Evolutionary conservation across 2,113 vertebrate genomes (phyloP), one percentile per base, ranked within the genome.

Genomic region (Diadophis punctatus): DNA sequence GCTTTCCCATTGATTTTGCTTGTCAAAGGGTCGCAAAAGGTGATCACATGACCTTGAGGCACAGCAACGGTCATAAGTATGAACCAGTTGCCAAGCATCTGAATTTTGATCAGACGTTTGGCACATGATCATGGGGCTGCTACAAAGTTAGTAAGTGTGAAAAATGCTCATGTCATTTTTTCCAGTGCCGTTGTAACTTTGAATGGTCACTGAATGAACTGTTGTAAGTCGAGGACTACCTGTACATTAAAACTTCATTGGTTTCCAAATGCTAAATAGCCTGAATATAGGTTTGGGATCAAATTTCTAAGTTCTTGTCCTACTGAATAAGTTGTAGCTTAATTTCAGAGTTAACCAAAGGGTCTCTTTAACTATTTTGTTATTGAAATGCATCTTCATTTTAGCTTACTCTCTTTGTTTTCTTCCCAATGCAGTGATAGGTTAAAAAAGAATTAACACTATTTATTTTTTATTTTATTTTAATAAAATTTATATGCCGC

Each of bases 371-470:
- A 53, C 53, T 87, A 51, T 74, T 3, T 91, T 63, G 8, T 91
- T 93, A 11, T 0, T 55, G 20, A 94, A 88, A 58, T 2, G 3
- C 0, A 1, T 5, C 0, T 10, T 89, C 0, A 0, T 90, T 91
- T 16, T 88, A n/a, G 63, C 1, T 60, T 88, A 74, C 43, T 9
- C 12, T 55, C 43, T 84, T 87, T 51, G 55, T 30, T 92, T 92
- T 93, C 52, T 68, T 74, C 30, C 87, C 92, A 55, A 0, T 0
- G 3, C 85, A 92, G 25, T 68, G 84, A 89, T n/a, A 5, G 80
- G 30, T 84, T 91, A 85, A 58, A 63, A 93, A 0, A 93, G 48
- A 90, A 68, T 93, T 0, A 0, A 18, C 14, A 53, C 2, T n/a
- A n/a, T n/a, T n/a, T n/a, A n/a, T n/a, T n/a, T n/a, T n/a, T n/a